Evolutionary conservation across 2,888 invertebrate species (phyloP), one percentile per base, ranked within the genome.

Genomic region (Mythimna vitellina): DNA sequence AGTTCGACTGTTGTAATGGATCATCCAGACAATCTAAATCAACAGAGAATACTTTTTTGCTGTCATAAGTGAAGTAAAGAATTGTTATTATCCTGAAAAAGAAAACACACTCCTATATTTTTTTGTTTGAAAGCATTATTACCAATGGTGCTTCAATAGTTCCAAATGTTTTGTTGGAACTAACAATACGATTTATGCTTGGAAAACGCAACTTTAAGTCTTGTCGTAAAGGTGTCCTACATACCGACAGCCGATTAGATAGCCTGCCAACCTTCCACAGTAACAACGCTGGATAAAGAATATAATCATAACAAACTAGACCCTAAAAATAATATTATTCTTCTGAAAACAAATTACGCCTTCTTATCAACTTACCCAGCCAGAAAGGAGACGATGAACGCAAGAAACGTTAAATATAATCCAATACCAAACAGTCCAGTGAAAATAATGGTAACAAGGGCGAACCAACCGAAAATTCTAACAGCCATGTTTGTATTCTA

Each of bases 1-100:
- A 96, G 78, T 94, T 95, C 14, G 92, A 91, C 86, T 94, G 93
- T 76, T 95, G 95, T 61, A 96, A 86, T 25, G 96, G 96, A 87
- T 96, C 94, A 88, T 96, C 97, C 86, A 95, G 89, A 86, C 87
- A 93, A 84, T 93, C 96, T 84, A 95, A 87, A 86, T 95, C 95
- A 57, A 91, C 86, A 53, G 93, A 76, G 77, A 96, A 96, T 86
- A 96, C 88, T 70, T 93, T 93, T 75, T 91, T 95, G 68, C 87
- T 88, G 76, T 96, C 95, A 89, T 94, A 96, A 58, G 89, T 93
- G 80, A 93, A 91, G 83, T 95, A 94, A 25, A 96, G 88, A 68
- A 96, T 89, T 73, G 95, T 95, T 25, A 93, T 68, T 22, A 93
- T 85, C 65, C 96, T 96, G 91, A 57, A 91, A 92, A 73, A 51